phyloP scores from a whole-genome alignment of 2,888 invertebrate species.

The Brachynemurus nebulosus region DNA sequence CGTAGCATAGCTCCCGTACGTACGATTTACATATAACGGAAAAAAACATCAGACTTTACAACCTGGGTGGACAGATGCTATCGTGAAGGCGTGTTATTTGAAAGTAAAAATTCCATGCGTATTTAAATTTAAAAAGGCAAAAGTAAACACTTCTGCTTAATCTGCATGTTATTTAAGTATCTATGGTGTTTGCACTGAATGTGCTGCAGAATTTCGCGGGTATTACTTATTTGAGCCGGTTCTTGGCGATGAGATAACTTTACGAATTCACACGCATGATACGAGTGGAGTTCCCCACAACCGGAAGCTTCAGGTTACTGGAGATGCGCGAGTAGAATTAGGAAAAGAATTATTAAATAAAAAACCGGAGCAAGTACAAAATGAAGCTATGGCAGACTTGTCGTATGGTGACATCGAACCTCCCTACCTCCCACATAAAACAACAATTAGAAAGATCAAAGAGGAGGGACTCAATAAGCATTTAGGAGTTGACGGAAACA shows the following conservation, averaged over 20 bases:
- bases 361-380: not conserved
- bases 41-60: not conserved
- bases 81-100: not conserved
- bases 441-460: not conserved
- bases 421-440: not conserved
- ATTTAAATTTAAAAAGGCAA: not conserved
- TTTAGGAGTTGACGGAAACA: not conserved
- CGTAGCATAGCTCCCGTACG: too few relatives aligned
- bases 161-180: not conserved
- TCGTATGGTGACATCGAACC: not conserved
- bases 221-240: not conserved
- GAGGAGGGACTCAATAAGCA: not conserved
- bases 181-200: not conserved
- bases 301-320: not conserved
- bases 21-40: not conserved
- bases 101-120: constrained; percentile 1
- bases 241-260: not conserved
- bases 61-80: not conserved
- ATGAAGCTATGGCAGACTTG: not conserved
- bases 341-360: not conserved
- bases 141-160: not conserved
- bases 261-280: not conserved
- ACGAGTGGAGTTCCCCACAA: not conserved
- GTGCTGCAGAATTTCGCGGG: not conserved
- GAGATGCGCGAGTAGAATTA: not conserved